These are phyloP conservation scores for Spongia lamella DNA, from an alignment of 37 sponge, comb jelly and placozoan genomes.

Conservation along the genomic window DNA sequence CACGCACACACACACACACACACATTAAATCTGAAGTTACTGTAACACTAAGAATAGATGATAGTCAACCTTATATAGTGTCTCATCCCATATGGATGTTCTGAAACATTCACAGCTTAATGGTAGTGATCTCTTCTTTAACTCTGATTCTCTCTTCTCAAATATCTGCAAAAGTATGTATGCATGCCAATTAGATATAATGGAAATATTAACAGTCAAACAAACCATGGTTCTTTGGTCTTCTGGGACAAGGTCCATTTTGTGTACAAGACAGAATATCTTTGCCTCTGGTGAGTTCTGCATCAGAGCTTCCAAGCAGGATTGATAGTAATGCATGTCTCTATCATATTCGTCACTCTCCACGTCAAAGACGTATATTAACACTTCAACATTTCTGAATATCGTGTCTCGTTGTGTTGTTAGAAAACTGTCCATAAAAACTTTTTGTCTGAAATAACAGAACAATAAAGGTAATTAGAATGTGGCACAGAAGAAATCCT, in stretches of 20 bases:
- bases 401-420: conserved; percentile 97
- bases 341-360: conserved; percentile 95
- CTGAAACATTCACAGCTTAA: conserved; percentile 86
- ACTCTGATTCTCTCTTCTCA: conserved; percentile 80
- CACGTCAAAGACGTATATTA: conserved; percentile 98
- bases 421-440: conserved; percentile 96
- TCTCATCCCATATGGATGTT: conserved; percentile 99
- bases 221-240: conserved; percentile 87
- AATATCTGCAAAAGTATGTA: conserved; percentile 62
- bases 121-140: conserved; percentile 89
- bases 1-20: too few species aligned
- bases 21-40: too few species aligned
- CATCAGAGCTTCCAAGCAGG: conserved; percentile 94
- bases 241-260: conserved; percentile 98
- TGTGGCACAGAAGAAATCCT: too few species aligned
- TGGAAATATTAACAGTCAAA: neutral
- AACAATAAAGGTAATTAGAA: too few species aligned
- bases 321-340: conserved; percentile 98
- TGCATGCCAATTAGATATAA: too few species aligned
- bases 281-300: conserved; percentile 94
- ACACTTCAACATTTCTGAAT: conserved; percentile 94
- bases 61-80: conserved; percentile 95
- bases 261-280: conserved; percentile 95
- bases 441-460: conserved; percentile 72
- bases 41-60: too few species aligned